Conservation (phyloP, 2,113 vertebrate species). For the Eurypyga helias region DNA sequence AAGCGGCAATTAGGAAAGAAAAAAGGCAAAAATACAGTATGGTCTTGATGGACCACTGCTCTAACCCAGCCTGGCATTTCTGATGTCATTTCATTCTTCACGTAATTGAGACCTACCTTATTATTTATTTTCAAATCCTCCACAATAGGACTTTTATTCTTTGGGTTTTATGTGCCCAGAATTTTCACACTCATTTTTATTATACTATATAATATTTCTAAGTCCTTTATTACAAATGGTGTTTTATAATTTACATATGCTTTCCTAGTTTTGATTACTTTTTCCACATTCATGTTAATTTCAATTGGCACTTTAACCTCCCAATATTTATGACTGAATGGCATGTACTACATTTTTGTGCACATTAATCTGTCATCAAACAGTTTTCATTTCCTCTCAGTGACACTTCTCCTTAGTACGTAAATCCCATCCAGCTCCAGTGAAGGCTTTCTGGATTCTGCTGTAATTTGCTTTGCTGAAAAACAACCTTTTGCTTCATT, state of each 20-base stretch:
- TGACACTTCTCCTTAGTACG: constrained; percentile 24
- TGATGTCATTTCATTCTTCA: not conserved
- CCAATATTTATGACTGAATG: constrained; percentile 31
- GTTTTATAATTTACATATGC: not conserved
- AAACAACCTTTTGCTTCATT: constrained; percentile 44
- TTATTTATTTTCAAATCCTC: not conserved
- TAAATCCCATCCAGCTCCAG: constrained; percentile 19
- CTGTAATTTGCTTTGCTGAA: constrained; percentile 50
- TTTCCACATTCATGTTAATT: constrained; percentile 17
- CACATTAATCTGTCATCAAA: constrained; percentile 43
- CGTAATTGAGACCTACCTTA: constrained; percentile 36
- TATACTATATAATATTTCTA: not conserved
- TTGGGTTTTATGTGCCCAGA: constrained; percentile 26
- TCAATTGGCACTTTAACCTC: not conserved
- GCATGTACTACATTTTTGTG: not conserved
- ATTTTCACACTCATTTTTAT: not conserved
- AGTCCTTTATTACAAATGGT: not conserved
- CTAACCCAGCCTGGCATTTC: not conserved
- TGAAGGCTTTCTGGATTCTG: constrained; percentile 23
- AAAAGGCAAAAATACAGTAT: not conserved
- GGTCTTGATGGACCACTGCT: not conserved
- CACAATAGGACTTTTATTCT: constrained; percentile 13
- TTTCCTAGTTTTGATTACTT: constrained; percentile 25
- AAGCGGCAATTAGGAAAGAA: not conserved
- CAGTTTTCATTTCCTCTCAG: constrained; percentile 1